Evolutionary conservation across 2,888 invertebrate species (phyloP).

Genomic region (Chirona hameri): DNA sequence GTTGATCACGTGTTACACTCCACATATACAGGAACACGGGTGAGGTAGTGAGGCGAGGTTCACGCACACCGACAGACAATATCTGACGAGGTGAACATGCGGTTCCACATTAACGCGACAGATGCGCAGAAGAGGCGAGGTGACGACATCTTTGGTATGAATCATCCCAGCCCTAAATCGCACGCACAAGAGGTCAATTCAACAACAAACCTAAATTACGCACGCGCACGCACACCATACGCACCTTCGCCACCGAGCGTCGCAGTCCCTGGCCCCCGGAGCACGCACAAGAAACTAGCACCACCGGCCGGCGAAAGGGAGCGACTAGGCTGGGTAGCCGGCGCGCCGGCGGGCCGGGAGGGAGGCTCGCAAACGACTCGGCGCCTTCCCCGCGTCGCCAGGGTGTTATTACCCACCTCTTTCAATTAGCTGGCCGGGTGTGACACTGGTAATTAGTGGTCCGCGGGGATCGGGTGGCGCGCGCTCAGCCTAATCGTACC

Average conservation of each 20-base stretch:
- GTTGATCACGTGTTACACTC: not conserved
- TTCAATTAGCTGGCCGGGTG: not conserved
- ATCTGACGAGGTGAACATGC: not conserved
- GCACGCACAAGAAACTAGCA: slow-evolving; percentile 3
- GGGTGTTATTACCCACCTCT: slow-evolving; percentile 4
- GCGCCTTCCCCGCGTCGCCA: not conserved
- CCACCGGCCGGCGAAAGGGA: not conserved
- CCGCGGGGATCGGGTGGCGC: not conserved
- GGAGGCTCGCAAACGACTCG: not conserved
- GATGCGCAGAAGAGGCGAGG: not conserved
- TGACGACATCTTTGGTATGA: not conserved
- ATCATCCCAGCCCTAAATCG: not conserved
- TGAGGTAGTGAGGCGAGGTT: not conserved
- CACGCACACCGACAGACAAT: not conserved
- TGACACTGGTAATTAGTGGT: not conserved
- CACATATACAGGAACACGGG: too few species aligned
- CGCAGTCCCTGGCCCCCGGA: not conserved
- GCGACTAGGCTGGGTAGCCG: not conserved
- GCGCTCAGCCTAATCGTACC: not conserved
- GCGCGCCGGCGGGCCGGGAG: not conserved
- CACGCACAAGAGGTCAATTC: not conserved
- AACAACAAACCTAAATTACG: not conserved
- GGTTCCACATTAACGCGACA: not conserved
- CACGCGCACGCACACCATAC: not conserved
- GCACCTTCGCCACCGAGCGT: not conserved